Percentiles rank a stretch among this genome's conserved stretches.
These are phyloP conservation scores for Philaethria dido DNA, from an alignment of 2,888 invertebrate species.

Conservation along the genomic window DNA sequence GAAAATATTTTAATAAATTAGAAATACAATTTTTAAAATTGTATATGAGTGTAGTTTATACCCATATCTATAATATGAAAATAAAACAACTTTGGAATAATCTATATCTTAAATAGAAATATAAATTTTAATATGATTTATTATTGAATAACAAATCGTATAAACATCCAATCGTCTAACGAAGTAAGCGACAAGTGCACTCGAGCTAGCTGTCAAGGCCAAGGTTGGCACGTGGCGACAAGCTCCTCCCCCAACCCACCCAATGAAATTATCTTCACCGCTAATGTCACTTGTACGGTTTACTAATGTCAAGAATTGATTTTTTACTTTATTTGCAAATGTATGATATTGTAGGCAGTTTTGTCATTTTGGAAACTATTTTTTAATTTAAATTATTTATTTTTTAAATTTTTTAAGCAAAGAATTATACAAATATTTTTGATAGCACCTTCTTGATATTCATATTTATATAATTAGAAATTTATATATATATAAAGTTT, in stretches of 20 bases:
- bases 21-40: too few species aligned
- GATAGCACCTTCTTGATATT: background rate
- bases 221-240: constrained; percentile 62
- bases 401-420: background rate
- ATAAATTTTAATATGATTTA: background rate
- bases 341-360: background rate
- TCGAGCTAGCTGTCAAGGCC: constrained; percentile 57
- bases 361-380: background rate
- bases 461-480: too few species aligned
- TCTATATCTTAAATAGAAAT: too few species aligned
- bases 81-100: background rate
- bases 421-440: background rate
- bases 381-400: background rate
- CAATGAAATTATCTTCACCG: constrained; percentile 41
- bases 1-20: too few species aligned
- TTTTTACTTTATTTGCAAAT: background rate
- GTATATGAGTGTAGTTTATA: too few species aligned
- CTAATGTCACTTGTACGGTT: constrained; percentile 37
- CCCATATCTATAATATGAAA: too few species aligned
- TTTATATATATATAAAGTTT: too few species aligned
- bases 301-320: constrained; percentile 11
- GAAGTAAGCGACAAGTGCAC: constrained; percentile 50
- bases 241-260: constrained; percentile 47
- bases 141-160: constrained; percentile 1
- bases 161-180: constrained; percentile 14